A percentile compares a stretch with the other conserved stretches of the same genome.
Conservation (phyloP, 1,140 invertebrate species). For the Bombus polaris region DNA sequence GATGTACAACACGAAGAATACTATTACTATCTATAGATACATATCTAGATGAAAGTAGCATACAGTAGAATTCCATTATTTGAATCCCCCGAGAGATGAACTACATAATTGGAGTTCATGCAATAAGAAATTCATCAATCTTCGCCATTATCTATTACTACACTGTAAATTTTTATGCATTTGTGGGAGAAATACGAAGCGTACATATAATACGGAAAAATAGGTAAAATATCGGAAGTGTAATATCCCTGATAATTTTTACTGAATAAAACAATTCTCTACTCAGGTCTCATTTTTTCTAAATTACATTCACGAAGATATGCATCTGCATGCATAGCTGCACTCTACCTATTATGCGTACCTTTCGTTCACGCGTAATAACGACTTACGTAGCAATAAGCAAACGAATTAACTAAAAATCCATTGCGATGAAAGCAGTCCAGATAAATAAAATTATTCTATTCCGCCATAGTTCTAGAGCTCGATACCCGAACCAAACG, state of each 20-base stretch:
- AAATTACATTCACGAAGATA: too few species aligned
- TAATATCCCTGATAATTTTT: background rate
- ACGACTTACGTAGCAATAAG: too few species aligned
- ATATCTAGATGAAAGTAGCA: background rate
- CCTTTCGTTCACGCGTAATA: too few species aligned
- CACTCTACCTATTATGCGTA: too few species aligned
- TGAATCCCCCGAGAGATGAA: background rate
- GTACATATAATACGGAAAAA: too few species aligned
- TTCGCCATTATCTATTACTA: background rate
- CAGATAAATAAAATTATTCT: too few species aligned
- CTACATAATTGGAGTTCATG: background rate
- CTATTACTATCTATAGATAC: background rate
- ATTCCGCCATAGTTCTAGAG: background rate
- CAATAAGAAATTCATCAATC: too few species aligned
- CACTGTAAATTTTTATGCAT: background rate
- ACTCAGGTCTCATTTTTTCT: too few species aligned
- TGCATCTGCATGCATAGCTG: too few species aligned
- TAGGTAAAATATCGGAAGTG: too few species aligned
- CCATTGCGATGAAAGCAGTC: too few species aligned
- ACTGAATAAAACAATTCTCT: background rate
- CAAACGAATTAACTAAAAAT: too few species aligned
- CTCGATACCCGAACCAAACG: background rate
- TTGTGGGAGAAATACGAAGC: background rate
- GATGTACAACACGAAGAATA: background rate
- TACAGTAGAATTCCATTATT: conserved; percentile 2